Conservation (phyloP, 1,140 invertebrate species). For the Lepeophtheirus salmonis region DNA sequence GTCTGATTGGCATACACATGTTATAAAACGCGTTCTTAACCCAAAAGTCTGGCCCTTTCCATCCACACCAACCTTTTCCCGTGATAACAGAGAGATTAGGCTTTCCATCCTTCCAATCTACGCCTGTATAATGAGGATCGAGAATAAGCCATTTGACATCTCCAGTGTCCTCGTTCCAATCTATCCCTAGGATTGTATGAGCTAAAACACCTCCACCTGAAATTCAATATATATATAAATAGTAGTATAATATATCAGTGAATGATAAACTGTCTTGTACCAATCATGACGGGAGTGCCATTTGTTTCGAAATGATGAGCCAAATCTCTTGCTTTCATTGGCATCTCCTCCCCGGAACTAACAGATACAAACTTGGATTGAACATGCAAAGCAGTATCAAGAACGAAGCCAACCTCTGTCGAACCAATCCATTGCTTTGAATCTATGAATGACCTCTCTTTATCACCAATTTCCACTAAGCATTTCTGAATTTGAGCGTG, state of each 20-base stretch:
- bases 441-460: constrained; percentile 62
- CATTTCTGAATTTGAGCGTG: constrained; percentile 80
- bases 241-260: neutral
- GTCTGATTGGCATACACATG: constrained; percentile 61
- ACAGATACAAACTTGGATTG: constrained; percentile 65
- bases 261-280: no score
- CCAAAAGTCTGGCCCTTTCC: constrained; percentile 81
- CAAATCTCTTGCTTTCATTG: constrained; percentile 55
- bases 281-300: constrained; percentile 96
- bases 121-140: constrained; percentile 91
- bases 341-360: constrained; percentile 59
- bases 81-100: constrained; percentile 46
- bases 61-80: constrained; percentile 77
- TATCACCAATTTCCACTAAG: constrained; percentile 86
- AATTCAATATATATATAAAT: neutral
- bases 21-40: constrained; percentile 81
- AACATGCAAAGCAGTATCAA: constrained; percentile 60
- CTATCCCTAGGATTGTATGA: constrained; percentile 89
- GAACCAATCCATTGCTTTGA: constrained; percentile 95
- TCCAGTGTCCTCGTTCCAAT: constrained; percentile 52
- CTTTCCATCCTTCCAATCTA: constrained; percentile 25
- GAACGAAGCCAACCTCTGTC: constrained; percentile 79
- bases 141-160: constrained; percentile 75
- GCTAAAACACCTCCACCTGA: constrained; percentile 85
- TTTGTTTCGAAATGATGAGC: constrained; percentile 73